Percentiles rank a stretch among this genome's conserved stretches.
phyloP scores from a whole-genome alignment of 2,888 invertebrate species.

The Margaritifera margaritifera region DNA sequence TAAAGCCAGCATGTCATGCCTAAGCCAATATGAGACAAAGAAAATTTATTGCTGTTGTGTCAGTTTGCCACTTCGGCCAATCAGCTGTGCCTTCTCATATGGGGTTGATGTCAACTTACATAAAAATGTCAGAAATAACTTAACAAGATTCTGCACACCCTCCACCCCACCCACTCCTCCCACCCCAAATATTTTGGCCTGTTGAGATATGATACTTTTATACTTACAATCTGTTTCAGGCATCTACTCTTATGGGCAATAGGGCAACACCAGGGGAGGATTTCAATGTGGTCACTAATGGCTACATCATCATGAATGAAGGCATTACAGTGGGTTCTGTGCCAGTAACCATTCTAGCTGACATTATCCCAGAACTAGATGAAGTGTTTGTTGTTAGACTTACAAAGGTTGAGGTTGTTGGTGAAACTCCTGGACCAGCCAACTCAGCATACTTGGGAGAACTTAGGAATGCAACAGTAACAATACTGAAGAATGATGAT shows the following conservation, averaged over 20 bases:
- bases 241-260: slow-evolving; percentile 43
- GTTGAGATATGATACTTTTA: neutral
- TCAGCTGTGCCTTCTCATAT: no score
- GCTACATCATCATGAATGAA: slow-evolving; percentile 52
- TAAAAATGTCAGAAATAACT: no score
- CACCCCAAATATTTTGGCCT: neutral
- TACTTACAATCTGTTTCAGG: slow-evolving; percentile 32
- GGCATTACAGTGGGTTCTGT: slow-evolving; percentile 53
- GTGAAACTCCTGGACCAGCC: slow-evolving; percentile 38
- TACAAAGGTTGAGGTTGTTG: slow-evolving; percentile 53
- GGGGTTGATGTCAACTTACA: no score
- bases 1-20: no score
- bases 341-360: slow-evolving; percentile 59
- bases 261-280: slow-evolving; percentile 61
- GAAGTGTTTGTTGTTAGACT: slow-evolving; percentile 61
- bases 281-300: slow-evolving; percentile 51
- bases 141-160: no score
- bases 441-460: slow-evolving; percentile 59
- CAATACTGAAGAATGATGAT: slow-evolving; percentile 65
- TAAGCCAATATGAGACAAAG: no score
- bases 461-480: slow-evolving; percentile 47
- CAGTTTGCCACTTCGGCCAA: no score
- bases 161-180: neutral
- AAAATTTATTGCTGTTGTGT: no score
- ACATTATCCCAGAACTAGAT: slow-evolving; percentile 65